phyloP scores from a whole-genome alignment of 2,888 invertebrate species.

The Gryllus longicercus region DNA sequence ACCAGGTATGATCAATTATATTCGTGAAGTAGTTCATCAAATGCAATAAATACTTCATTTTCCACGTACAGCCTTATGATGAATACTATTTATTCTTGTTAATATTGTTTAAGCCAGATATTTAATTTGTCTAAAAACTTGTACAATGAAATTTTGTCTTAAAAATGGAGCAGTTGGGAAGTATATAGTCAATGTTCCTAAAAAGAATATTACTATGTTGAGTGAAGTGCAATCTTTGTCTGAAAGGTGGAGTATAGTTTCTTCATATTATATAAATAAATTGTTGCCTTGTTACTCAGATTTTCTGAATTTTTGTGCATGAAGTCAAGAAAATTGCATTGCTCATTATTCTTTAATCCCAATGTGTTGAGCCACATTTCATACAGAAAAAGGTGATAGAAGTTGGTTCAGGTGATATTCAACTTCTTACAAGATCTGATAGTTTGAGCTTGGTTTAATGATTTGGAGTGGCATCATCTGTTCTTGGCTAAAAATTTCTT shows the following conservation, averaged over 20 bases:
- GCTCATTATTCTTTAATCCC: too few relatives aligned
- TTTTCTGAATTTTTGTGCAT: neutral
- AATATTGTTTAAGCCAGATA: neutral
- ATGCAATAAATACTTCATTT: too few relatives aligned
- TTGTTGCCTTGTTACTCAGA: neutral
- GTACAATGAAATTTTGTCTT: conserved; percentile 10
- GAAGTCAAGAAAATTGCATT: too few relatives aligned
- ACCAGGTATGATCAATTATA: too few relatives aligned
- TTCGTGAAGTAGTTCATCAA: too few relatives aligned
- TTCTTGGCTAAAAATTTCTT: too few relatives aligned
- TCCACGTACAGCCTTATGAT: neutral
- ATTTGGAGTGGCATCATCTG: too few relatives aligned
- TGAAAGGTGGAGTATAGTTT: neutral
- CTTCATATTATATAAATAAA: neutral
- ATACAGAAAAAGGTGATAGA: too few relatives aligned
- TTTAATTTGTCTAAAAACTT: neutral
- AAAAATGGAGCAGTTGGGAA: neutral
- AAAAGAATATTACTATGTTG: neutral
- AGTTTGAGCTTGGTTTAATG: too few relatives aligned
- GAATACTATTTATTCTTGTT: neutral
- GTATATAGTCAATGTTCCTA: neutral
- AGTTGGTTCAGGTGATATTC: too few relatives aligned
- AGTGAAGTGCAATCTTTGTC: neutral
- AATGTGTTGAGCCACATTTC: too few relatives aligned
- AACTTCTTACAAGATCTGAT: too few relatives aligned